Percentiles rank a stretch among this genome's conserved stretches.
Conservation (phyloP, 2,888 invertebrate genomes). For the Chaetogeoica ovagalla region DNA sequence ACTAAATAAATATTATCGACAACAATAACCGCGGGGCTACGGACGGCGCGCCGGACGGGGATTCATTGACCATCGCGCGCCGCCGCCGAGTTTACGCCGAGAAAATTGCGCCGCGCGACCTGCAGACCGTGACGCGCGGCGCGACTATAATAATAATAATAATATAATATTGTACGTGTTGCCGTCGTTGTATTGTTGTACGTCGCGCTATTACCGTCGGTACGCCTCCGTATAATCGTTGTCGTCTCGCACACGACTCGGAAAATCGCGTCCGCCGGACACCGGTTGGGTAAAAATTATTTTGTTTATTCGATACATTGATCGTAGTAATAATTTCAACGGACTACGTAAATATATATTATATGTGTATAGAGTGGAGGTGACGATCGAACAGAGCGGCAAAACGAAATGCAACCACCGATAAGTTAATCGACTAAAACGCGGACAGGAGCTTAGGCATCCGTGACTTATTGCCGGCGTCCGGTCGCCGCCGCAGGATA, state of each 20-base stretch:
- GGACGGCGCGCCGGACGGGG: no score
- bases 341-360: neutral
- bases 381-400: no score
- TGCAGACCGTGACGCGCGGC: no score
- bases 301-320: neutral
- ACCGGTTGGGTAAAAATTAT: no score
- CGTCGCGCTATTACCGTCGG: neutral
- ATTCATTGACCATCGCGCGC: slow-evolving; percentile 32
- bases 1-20: no score
- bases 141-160: no score
- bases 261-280: no score
- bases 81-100: no score
- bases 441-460: slow-evolving; percentile 16
- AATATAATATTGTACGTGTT: neutral
- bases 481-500: slow-evolving; percentile 41
- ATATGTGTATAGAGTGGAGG: neutral
- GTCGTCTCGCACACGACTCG: neutral
- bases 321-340: neutral
- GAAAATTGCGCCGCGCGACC: neutral
- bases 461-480: slow-evolving; percentile 48
- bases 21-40: no score
- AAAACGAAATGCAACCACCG: no score
- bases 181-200: neutral
- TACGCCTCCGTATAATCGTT: neutral
- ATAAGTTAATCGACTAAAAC: slow-evolving; percentile 32